Base-by-base conservation (phyloP, 2,888 invertebrate genomes). In the Lithophane ornitopus region DNA sequence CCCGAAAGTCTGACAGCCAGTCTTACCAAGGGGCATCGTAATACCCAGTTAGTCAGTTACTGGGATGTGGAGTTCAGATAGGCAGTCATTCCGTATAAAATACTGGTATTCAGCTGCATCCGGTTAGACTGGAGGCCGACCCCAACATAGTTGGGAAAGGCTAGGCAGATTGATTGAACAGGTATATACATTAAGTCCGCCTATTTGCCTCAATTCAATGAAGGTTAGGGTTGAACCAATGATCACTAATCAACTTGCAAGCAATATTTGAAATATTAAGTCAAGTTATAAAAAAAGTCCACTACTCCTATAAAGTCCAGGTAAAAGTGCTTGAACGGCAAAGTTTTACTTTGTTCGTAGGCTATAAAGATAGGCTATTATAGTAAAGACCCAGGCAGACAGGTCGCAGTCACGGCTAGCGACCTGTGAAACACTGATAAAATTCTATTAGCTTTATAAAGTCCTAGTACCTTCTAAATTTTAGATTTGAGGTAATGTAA, bases 341-440 rank as follows among this genome's bases (percentile, higher is more conserved):
- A 67, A 66, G 19, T 70, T 61, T 6, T 4, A 62, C 65, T 61
- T 72, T 52, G 56, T 73, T 34, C n/a, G n/a, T 16, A 44, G 39
- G n/a, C 12, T 79, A 66, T 69, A 62, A 72, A 84, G 69, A 41
- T 19, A 44, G 34, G 11, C 54, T 39, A 80, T 84, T 22, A 75
- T 80, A 67, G 49, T 84, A 70, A 62, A 62, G 46, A 41, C 16
- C 54, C 62, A 70, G 67, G 75, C 75, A 78, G 62, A 59, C 52
- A 34, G 59, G 34, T 70, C 78, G 41, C 54, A 63, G 58, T 59
- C 46, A 26, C 46, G 28, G 56, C 58, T 67, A 80, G 58, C 46
- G 80, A 80, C 22, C 72, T 62, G 80, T 79, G 67, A 83, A 80
- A 59, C 46, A 26, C 62, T 41, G 80, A 80, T 80, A 80, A 80